Base-by-base conservation (phyloP, 2,797 vertebrate genomes). In the Malurus splendens region DNA sequence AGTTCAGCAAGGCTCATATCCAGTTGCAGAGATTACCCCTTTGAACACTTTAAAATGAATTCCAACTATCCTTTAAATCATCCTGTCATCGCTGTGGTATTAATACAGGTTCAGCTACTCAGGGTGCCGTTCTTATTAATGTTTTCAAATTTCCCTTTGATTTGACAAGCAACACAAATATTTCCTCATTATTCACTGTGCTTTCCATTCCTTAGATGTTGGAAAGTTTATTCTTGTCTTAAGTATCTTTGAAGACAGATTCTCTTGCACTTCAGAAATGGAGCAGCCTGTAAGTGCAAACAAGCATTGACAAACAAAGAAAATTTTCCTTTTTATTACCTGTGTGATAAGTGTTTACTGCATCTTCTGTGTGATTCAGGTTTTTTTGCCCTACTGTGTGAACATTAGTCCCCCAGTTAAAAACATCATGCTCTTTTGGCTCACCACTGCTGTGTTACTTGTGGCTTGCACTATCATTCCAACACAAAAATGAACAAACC, bases 111-210 rank as follows among this genome's bases (percentile, higher is more conserved):
- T 95, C 82, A 90, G 50, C 62, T 93, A 94, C 78, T 56, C 67
- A 92, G 55, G 44, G 71, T 90, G 54, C 67, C 19, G 78, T 86
- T 85, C 90, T 94, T 86, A 94, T 83, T 95, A 96, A 90, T 93
- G 86, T 39, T 94, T 96, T 91, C 33, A 93, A 68, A 92, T 94
- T 94, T 93, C 22, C 54, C 85, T 95, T 96, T 96, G 87, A 94
- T 95, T 96, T 95, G 73, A 91, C 44, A 51, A 95, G 64, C 61
- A 97, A 90, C 72, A 92, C 45, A 96, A 94, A 94, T 94, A 94
- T 92, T 88, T 94, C 87, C 54, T 95, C 77, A 95, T 93, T 94
- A 95, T 95, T 95, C 88, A 59, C 33, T 91, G 60, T 50, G 84
- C 27, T 59, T 86, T 92, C 36, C 60, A 27, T 91, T 86, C 47